Evolutionary conservation across 1,140 invertebrate genomes (phyloP).

Genomic region (Caenorhabditis latens): DNA sequence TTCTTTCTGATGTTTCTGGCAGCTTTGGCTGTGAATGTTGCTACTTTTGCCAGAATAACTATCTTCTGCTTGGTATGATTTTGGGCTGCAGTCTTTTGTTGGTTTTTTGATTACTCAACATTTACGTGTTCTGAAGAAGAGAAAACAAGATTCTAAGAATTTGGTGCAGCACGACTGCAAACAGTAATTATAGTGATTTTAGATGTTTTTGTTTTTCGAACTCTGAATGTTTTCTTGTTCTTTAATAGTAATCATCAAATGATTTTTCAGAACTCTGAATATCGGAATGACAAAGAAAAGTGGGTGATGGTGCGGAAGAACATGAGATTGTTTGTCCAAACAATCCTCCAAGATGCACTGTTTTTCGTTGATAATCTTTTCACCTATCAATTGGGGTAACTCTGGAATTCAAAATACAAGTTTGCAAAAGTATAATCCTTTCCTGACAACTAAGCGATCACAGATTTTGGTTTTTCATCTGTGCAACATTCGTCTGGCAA

Average conservation of each 20-base stretch:
- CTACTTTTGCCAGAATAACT: background rate
- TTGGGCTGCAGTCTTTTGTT: background rate
- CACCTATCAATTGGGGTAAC: background rate
- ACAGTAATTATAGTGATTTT: no score
- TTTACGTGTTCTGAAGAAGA: background rate
- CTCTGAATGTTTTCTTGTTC: background rate
- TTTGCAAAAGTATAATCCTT: background rate
- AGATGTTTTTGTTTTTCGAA: background rate
- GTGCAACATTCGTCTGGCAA: slow-evolving; percentile 3
- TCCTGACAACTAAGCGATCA: background rate
- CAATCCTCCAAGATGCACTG: background rate
- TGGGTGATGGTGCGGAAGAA: background rate
- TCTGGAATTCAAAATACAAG: background rate
- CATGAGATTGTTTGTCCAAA: background rate
- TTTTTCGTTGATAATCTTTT: background rate
- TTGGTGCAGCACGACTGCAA: no score
- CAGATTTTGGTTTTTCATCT: slow-evolving; percentile 1
- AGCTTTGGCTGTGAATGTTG: background rate
- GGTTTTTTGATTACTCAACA: background rate
- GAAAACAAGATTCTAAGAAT: no score
- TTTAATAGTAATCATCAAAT: background rate
- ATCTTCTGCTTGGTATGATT: background rate
- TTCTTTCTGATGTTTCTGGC: background rate
- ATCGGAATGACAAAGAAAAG: background rate
- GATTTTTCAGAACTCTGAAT: slow-evolving; percentile 3